Conservation (phyloP, 2,113 vertebrate genomes). For the Burhinus bistriatus region DNA sequence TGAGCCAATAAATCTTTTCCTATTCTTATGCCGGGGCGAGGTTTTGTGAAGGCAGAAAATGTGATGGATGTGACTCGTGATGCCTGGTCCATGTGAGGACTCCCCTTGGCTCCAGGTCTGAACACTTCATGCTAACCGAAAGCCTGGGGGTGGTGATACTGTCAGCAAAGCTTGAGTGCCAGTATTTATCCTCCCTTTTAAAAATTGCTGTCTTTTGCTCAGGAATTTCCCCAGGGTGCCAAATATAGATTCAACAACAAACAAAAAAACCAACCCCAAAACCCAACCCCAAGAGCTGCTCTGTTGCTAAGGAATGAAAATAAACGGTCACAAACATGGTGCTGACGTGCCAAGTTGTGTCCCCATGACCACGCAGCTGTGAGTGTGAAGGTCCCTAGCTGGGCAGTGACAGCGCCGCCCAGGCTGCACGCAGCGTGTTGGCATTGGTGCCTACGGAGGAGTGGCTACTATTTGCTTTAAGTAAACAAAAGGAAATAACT, state of each 20-base stretch:
- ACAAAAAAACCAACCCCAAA: not conserved
- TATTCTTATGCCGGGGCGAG: not conserved
- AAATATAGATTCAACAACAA: not conserved
- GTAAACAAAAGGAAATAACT: not conserved
- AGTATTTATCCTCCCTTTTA: not conserved
- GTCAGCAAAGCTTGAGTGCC: not conserved
- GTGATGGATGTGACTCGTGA: not conserved
- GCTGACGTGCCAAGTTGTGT: not conserved
- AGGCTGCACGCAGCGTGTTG: fast-evolving
- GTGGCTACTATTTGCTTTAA: not conserved
- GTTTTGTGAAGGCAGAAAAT: not conserved
- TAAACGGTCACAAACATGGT: not conserved
- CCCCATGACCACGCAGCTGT: not conserved
- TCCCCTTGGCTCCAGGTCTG: not conserved
- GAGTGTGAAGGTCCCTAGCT: not conserved
- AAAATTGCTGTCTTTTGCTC: constrained; percentile 11
- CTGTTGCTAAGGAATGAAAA: constrained; percentile 47
- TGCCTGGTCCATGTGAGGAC: not conserved
- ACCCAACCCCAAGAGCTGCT: not conserved
- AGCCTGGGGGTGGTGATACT: not conserved
- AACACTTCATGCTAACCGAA: not conserved
- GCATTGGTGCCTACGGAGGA: fast-evolving
- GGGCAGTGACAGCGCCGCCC: not conserved
- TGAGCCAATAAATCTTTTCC: not conserved
- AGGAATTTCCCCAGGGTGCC: constrained; percentile 28